phyloP scores from a whole-genome alignment of 2,888 invertebrate genomes.

The Cephus rjabovi region DNA sequence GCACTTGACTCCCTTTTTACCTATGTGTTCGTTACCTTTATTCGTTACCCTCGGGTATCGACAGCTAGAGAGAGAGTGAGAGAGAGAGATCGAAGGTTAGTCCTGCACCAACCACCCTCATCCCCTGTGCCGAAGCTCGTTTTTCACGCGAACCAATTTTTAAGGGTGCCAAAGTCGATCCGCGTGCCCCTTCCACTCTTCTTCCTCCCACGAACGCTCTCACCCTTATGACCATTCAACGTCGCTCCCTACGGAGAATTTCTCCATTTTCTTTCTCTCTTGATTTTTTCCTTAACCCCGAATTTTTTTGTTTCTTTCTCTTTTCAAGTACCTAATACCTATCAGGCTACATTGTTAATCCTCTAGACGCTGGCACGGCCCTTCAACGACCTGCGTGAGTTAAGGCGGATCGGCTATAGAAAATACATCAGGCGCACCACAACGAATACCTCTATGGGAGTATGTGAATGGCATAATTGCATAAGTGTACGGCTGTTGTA shows the following conservation, averaged over 20 bases:
- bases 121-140: not conserved
- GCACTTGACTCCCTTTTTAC: constrained; percentile 12
- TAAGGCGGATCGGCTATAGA: not conserved
- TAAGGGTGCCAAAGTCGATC: constrained; percentile 20
- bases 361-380: not conserved
- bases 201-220: not conserved
- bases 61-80: constrained; percentile 24
- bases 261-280: constrained; percentile 18
- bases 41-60: not conserved
- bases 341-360: not conserved
- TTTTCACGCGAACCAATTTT: not conserved
- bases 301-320: not conserved
- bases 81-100: constrained; percentile 10
- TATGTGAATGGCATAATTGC: constrained; percentile 26
- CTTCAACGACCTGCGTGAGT: not conserved
- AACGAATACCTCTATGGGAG: constrained; percentile 17
- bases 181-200: constrained; percentile 17
- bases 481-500: constrained; percentile 7
- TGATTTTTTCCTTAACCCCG: not conserved
- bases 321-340: not conserved
- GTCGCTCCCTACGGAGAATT: not conserved
- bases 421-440: constrained; percentile 3
- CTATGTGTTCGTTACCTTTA: not conserved
- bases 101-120: constrained; percentile 15
- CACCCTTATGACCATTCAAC: not conserved